Evolutionary conservation across 2,888 invertebrate species (phyloP).

Genomic region (Drosophila rellima): DNA sequence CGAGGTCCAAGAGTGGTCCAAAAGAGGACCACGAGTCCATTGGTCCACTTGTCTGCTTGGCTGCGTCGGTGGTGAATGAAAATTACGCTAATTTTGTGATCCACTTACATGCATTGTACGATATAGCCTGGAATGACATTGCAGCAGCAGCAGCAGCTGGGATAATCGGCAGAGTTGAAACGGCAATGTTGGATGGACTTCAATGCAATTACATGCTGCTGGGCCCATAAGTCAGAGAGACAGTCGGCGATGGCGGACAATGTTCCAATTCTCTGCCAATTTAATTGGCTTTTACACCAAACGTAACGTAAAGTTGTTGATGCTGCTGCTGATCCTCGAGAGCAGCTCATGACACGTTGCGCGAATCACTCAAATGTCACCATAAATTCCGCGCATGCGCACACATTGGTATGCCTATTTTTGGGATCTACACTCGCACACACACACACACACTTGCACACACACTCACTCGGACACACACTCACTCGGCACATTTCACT

Average conservation of each 20-base stretch:
- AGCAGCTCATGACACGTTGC: conserved; percentile 73
- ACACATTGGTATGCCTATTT: conserved; percentile 82
- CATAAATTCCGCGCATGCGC: conserved; percentile 83
- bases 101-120: conserved; percentile 63
- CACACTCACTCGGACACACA: neutral
- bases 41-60: conserved; percentile 22
- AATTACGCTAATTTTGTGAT: conserved; percentile 79
- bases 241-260: conserved; percentile 37
- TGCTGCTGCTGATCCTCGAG: conserved; percentile 46
- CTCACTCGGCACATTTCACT: conserved; percentile 32
- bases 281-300: conserved; percentile 77
- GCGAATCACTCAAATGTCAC: conserved; percentile 83
- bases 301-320: conserved; percentile 17
- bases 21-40: conserved; percentile 18
- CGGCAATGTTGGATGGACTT: conserved; percentile 55
- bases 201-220: conserved; percentile 69
- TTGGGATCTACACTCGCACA: conserved; percentile 54
- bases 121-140: conserved; percentile 44
- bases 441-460: conserved; percentile 9
- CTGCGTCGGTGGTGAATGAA: conserved; percentile 66
- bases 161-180: conserved; percentile 80
- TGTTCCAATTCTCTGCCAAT: conserved; percentile 76
- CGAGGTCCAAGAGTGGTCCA: neutral
- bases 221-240: conserved; percentile 62
- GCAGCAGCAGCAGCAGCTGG: conserved; percentile 64